phyloP scores from a whole-genome alignment of 2,888 invertebrate species.

The Drosophila neutralis region DNA sequence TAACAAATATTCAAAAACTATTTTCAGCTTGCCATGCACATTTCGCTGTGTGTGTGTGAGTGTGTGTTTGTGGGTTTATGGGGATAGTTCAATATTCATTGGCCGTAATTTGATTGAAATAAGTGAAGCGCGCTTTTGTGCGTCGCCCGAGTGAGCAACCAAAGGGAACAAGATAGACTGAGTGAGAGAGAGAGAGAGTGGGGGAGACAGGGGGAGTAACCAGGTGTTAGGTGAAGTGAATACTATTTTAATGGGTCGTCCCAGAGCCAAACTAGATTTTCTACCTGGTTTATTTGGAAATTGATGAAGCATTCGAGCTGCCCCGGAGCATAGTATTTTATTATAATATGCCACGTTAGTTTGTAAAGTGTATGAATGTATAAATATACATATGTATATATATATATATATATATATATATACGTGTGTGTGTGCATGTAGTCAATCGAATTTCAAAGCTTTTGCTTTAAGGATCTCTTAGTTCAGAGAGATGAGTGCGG shows the following conservation, averaged over 20 bases:
- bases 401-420: neutral
- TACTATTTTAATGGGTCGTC: neutral
- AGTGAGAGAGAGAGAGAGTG: neutral
- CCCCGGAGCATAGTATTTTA: constrained; percentile 62
- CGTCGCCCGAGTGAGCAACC: constrained; percentile 74
- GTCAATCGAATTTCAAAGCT: neutral
- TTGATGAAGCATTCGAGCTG: constrained; percentile 66
- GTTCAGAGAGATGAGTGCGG: neutral
- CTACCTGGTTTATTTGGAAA: constrained; percentile 56
- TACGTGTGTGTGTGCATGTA: neutral
- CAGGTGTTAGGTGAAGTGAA: constrained; percentile 1
- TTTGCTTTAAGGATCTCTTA: neutral
- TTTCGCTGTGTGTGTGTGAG: constrained; percentile 15
- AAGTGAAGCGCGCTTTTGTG: constrained; percentile 72
- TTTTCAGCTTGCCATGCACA: constrained; percentile 52
- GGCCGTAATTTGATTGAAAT: constrained; percentile 80
- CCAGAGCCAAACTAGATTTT: neutral
- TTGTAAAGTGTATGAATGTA: constrained; percentile 34
- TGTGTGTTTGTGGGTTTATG: constrained; percentile 2
- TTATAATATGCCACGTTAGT: constrained; percentile 53
- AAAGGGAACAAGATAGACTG: constrained; percentile 5
- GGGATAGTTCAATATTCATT: constrained; percentile 78
- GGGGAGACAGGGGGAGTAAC: too few relatives aligned
- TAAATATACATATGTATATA: neutral
- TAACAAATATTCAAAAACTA: constrained; percentile 58